Percentiles rank a stretch among this genome's conserved stretches.
phyloP scores from a whole-genome alignment of 2,113 vertebrate species.

The Eurystomus gularis region DNA sequence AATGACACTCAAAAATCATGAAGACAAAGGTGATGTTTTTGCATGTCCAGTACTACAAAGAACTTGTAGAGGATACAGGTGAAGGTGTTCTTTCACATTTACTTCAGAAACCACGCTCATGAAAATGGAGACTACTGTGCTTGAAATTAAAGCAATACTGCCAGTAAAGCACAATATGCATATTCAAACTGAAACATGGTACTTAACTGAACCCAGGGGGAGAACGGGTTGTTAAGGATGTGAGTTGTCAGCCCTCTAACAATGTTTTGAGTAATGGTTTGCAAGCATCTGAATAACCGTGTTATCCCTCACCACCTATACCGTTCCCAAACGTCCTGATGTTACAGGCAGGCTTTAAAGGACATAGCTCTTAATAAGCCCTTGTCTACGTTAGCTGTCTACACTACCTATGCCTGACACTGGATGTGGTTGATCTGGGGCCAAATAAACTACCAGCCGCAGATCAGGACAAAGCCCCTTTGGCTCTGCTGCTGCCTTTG shows the following conservation, averaged over 20 bases:
- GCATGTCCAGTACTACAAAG: not conserved
- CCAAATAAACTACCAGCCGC: not conserved
- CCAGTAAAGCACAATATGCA: not conserved
- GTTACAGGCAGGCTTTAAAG: not conserved
- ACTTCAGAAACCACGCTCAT: not conserved
- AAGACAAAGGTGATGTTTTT: not conserved
- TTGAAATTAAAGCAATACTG: not conserved
- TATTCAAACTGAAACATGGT: not conserved
- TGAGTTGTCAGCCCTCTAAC: not conserved
- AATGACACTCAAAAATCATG: not conserved
- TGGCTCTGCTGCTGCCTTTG: not conserved
- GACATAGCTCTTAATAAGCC: not conserved
- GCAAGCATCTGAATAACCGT: not conserved
- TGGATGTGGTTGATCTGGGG: not conserved
- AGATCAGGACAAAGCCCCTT: not conserved
- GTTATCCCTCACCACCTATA: not conserved
- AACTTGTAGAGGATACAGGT: not conserved
- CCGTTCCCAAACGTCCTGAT: not conserved
- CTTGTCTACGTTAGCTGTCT: not conserved
- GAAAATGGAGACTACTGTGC: not conserved
- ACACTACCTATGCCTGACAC: too few relatives aligned
- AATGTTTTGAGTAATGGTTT: not conserved
- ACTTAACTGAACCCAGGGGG: not conserved
- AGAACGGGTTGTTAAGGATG: not conserved
- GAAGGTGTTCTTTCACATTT: not conserved